Conservation (phyloP, 2,113 vertebrate genomes). For the Malurus elegans region DNA sequence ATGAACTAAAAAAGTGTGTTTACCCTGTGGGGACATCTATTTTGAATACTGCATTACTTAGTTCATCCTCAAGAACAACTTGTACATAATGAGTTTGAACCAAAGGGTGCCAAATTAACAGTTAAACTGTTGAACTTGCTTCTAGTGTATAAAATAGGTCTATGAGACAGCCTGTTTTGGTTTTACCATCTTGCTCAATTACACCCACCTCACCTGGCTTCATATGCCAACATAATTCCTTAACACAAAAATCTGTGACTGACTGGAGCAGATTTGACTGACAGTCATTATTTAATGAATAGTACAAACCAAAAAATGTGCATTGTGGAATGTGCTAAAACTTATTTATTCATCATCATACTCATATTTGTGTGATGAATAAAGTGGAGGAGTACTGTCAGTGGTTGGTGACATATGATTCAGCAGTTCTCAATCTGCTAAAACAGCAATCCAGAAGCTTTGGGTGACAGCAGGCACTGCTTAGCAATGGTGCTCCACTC, state of each 20-base stretch:
- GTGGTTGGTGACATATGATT: not conserved
- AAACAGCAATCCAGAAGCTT: not conserved
- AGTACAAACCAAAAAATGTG: not conserved
- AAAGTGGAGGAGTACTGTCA: not conserved
- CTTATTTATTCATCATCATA: not conserved
- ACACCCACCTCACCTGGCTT: not conserved
- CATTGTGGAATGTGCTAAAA: not conserved
- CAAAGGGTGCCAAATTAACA: not conserved
- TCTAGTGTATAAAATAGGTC: not conserved
- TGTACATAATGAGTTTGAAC: not conserved
- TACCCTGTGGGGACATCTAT: accelerated
- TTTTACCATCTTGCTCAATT: not conserved
- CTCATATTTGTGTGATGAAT: not conserved
- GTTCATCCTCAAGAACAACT: not conserved
- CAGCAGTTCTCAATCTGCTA: not conserved
- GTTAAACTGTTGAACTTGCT: not conserved
- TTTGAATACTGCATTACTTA: not conserved
- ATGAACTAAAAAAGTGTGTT: not conserved
- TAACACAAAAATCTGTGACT: not conserved
- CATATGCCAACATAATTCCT: not conserved
- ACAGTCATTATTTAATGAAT: not conserved
- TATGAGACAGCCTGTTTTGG: not conserved
- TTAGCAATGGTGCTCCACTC: accelerated
- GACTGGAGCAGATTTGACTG: not conserved
- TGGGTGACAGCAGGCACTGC: accelerated